phyloP scores from a whole-genome alignment of 2,113 vertebrate species.

The Lasiurus cinereus region DNA sequence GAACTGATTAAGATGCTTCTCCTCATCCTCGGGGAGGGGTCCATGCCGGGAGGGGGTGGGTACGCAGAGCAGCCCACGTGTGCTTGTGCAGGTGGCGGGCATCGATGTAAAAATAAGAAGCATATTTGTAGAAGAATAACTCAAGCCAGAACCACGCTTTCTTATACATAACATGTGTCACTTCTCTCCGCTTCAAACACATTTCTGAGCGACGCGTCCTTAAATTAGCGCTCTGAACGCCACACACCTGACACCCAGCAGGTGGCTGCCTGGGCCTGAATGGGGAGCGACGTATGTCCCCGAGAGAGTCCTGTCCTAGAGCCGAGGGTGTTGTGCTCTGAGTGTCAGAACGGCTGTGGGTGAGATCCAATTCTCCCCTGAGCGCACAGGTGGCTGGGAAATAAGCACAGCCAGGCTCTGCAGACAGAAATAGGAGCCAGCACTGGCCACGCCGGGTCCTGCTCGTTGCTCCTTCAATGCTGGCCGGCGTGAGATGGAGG shows the following conservation, averaged over 20 bases:
- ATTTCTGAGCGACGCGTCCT: background rate
- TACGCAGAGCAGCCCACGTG: fast-evolving
- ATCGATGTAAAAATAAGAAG: background rate
- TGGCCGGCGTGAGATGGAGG: background rate
- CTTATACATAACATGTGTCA: too few relatives aligned
- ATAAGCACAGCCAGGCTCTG: background rate
- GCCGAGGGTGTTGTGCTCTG: background rate
- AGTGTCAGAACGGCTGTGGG: background rate
- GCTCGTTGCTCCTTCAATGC: background rate
- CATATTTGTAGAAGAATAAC: background rate
- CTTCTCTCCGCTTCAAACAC: background rate
- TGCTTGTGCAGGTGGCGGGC: fast-evolving
- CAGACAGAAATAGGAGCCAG: background rate
- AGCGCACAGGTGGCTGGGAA: background rate
- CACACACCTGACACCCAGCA: background rate
- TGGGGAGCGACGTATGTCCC: too few relatives aligned
- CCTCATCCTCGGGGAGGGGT: fast-evolving
- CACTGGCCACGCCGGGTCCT: background rate
- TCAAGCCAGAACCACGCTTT: background rate
- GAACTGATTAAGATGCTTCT: background rate
- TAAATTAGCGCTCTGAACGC: too few relatives aligned
- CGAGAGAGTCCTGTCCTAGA: background rate
- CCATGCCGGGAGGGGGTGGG: fast-evolving
- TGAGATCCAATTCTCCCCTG: background rate
- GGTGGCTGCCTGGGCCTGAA: background rate